Base-by-base conservation (phyloP, 2,888 invertebrate species). In the Platycheirus albimanus region DNA sequence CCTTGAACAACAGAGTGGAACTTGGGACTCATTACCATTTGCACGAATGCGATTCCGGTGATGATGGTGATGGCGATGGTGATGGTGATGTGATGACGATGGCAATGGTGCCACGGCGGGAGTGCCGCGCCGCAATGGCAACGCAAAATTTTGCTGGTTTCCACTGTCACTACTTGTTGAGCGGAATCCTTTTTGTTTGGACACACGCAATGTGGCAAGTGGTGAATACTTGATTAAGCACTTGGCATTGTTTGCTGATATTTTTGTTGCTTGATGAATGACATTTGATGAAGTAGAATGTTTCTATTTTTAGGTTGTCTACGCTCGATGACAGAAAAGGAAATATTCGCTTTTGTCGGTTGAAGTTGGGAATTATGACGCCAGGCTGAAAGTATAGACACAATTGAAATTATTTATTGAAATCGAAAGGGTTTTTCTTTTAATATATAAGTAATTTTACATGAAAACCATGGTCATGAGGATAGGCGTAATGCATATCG, bases 81-180 rank as follows among this genome's bases (percentile, higher is more conserved):
- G n/a, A n/a, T 15, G 43, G 30, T 36, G 43, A n/a, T 43, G 30
- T 45, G 24, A 30, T n/a, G n/a, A n/a, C n/a, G n/a, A n/a, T 28
- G 49, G 20, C 24, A n/a, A 19, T 43, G 74, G 45, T 30, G 30
- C 41, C 54, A 54, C 1, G 41, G 8, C 17, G 38, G n/a, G n/a
- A n/a, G n/a, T n/a, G n/a, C n/a, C n/a, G n/a, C n/a, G 28, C 28
- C 4, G 36, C 7, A 38, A 11, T 33, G 49, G 33, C 10, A 51
- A 2, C 11, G 13, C 0, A 41, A n/a, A 45, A 28, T 61, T 67
- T 61, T 30, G 51, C 24, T 41, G 58, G 61, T 74, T 69, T 67
- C 63, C 54, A 1, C 56, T 79, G 69, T 69, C 79, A 79, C 79
- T 79, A 79, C 79, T 79, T 74, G 79, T 79, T 79, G 75, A 72